These are phyloP conservation scores for Hyposoter didymator DNA, from an alignment of 2,888 invertebrate species.

Conservation along the genomic window DNA sequence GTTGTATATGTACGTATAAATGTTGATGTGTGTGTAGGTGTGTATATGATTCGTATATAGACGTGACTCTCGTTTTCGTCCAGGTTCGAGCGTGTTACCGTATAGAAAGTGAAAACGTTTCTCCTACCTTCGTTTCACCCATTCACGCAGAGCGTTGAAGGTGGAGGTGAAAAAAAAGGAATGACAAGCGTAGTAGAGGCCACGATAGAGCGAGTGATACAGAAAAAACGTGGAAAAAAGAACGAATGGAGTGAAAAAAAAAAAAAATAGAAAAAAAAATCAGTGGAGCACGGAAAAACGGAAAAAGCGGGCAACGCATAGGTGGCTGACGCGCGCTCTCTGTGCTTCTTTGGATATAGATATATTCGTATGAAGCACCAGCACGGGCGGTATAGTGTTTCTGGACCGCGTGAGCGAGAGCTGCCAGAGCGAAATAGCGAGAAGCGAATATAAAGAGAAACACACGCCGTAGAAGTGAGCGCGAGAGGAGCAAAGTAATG, in stretches of 20 bases:
- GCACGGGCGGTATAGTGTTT: conserved; percentile 33
- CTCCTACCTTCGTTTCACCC: conserved; percentile 83
- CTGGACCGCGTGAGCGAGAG: conserved; percentile 51
- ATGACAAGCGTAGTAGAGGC: conserved; percentile 32
- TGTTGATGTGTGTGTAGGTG: conserved; percentile 8
- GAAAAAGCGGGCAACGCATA: conserved; percentile 71
- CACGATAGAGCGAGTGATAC: conserved; percentile 56
- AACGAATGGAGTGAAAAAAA: conserved; percentile 63
- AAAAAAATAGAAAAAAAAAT: conserved; percentile 70
- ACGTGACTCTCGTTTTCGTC: conserved; percentile 83
- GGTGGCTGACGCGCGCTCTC: conserved; percentile 54
- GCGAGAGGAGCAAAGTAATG: conserved; percentile 22
- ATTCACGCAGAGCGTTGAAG: conserved; percentile 81
- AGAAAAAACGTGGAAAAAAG: conserved; percentile 60
- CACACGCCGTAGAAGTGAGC: conserved; percentile 57
- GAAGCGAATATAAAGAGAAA: conserved; percentile 58
- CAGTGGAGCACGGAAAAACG: conserved; percentile 61
- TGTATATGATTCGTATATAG: conserved; percentile 43
- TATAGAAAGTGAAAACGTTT: conserved; percentile 84
- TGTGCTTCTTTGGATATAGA: conserved; percentile 13
- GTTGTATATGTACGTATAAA: neutral
- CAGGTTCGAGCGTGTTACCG: conserved; percentile 73
- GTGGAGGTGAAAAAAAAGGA: conserved; percentile 66
- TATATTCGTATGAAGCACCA: conserved; percentile 26
- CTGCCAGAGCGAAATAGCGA: conserved; percentile 53